Evolutionary conservation across 2,888 invertebrate species (phyloP), one percentile per base, ranked within the genome.

Genomic region (Slavum lentiscoides): DNA sequence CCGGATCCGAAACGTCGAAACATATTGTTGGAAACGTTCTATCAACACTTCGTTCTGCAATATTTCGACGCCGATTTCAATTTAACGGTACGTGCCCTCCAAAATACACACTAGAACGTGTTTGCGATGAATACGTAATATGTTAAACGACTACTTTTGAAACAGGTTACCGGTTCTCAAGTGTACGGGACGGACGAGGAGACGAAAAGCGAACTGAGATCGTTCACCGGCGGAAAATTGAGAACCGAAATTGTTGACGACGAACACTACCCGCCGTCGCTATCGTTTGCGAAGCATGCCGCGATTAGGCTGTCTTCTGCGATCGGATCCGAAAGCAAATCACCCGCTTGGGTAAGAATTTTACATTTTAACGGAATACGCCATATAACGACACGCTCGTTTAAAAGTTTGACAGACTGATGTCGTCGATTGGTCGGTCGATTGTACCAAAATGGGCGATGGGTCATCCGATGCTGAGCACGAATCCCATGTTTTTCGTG

Each of bases 21-120:
- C 30, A 17, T 76, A 61, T 30, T 76, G 0, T 61, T 61, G n/a
- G 23, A 67, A 0, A 6, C 76, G 0, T 76, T 76, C 30, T 76
- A 59, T 8, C 68, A 68, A 11, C 68, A 76, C 6, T 76, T 76
- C 15, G 30, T 68, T 37, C 19, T 76, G 5, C 76, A 76, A n/a
- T 76, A 58, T 61, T 61, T 76, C 7, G 19, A 68, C 23, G 3
- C 43, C 1, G 30, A 68, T 37, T 76, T 59, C 30, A 61, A 59
- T n/a, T 15, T 43, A 15, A 43, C 39, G 59, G 76, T 76, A 43
- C 13, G 74, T 62, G 1, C 43, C 7, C 4, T 15, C 21, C 37
- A 19, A 5, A 37, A 37, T 19, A 17, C 39, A 15, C 19, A 66
- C 1, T n/a, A n/a, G 13, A 43, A 19, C 30, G 13, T 11, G 2